Conservation (phyloP, 2,888 invertebrate genomes). For the Erpobdella octoculata region DNA sequence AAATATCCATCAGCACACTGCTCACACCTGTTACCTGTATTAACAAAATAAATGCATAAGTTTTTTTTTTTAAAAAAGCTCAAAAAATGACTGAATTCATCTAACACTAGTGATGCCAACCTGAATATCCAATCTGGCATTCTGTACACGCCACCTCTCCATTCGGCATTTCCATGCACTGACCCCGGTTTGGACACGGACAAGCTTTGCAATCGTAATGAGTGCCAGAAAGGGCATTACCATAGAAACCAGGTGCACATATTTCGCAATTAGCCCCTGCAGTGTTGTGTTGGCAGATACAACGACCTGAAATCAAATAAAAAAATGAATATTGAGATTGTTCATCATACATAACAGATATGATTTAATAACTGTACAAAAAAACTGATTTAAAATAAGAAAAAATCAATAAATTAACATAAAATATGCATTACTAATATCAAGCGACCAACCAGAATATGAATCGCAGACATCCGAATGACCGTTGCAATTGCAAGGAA, state of each 20-base stretch:
- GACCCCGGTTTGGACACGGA: conserved; percentile 83
- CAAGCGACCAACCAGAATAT: conserved; percentile 42
- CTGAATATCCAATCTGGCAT: conserved; percentile 83
- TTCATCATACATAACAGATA: too few relatives aligned
- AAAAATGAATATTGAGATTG: too few relatives aligned
- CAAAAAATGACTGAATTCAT: background rate
- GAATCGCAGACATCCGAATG: conserved; percentile 88
- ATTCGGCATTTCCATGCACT: conserved; percentile 69
- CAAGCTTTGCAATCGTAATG: conserved; percentile 80
- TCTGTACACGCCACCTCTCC: conserved; percentile 82
- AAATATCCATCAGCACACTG: conserved; percentile 89
- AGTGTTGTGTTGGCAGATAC: conserved; percentile 38
- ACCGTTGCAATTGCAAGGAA: conserved; percentile 90
- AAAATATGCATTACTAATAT: conserved; percentile 10
- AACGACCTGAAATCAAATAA: conserved; percentile 30
- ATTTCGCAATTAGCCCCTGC: conserved; percentile 64
- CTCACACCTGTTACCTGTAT: conserved; percentile 65
- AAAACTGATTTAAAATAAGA: background rate
- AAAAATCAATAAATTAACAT: background rate
- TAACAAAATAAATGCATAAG: background rate
- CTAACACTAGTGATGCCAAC: conserved; percentile 39
- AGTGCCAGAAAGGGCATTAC: conserved; percentile 75
- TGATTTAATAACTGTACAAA: background rate
- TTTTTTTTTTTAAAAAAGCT: background rate
- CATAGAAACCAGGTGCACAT: conserved; percentile 88